Evolutionary conservation across 2,113 vertebrate species (phyloP).

Genomic region (Lepus europaeus): DNA sequence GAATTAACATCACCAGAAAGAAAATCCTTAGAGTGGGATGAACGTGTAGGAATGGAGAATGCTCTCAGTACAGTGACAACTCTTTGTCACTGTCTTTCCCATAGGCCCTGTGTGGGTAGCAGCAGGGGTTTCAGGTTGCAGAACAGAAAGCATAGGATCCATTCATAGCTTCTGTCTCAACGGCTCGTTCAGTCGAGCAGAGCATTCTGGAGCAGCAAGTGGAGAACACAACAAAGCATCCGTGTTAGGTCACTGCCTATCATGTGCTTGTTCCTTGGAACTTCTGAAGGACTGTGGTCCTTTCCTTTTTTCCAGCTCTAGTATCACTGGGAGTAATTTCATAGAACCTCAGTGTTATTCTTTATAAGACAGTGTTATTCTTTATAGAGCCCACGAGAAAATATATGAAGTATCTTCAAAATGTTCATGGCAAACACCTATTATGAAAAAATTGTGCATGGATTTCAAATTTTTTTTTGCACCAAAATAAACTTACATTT

Average conservation of each 20-base stretch:
- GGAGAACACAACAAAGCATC: background rate
- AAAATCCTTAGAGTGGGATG: constrained; percentile 55
- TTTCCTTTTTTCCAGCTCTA: too few relatives aligned
- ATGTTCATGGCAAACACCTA: too few relatives aligned
- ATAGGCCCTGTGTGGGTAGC: background rate
- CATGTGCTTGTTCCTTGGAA: background rate
- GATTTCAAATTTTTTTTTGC: too few relatives aligned
- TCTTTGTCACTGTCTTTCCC: constrained; percentile 35
- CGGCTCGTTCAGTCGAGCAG: background rate
- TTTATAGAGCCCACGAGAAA: background rate
- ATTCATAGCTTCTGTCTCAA: background rate
- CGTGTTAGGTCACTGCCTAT: background rate
- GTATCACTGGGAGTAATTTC: background rate
- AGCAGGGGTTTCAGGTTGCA: background rate
- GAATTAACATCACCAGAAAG: constrained; percentile 59
- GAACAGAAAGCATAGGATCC: constrained; percentile 16
- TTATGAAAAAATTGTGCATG: too few relatives aligned
- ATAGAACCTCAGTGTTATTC: background rate
- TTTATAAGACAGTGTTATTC: background rate
- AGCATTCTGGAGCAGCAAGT: background rate
- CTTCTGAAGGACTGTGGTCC: background rate
- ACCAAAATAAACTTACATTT: too few relatives aligned
- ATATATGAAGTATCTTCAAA: too few relatives aligned
- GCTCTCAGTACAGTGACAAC: constrained; percentile 36
- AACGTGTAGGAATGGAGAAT: constrained; percentile 51